Conservation (phyloP, 1,140 invertebrate genomes). For the Trialeurodes vaporariorum region DNA sequence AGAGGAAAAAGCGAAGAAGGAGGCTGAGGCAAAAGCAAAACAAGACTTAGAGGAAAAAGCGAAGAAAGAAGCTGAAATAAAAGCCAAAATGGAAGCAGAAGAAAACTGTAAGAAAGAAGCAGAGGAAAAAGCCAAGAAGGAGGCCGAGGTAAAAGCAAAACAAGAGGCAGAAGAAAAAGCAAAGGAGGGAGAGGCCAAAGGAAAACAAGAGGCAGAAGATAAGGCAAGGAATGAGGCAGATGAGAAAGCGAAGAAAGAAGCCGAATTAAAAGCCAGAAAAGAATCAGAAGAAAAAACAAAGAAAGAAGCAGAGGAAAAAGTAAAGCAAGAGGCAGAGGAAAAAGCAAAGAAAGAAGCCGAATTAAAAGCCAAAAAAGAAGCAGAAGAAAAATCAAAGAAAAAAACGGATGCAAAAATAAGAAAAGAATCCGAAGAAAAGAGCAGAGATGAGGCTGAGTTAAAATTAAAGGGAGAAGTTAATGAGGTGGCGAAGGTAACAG, state of each 20-base stretch:
- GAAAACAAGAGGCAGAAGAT: constrained; percentile 15
- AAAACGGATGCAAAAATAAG: neutral
- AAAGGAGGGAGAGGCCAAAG: constrained; percentile 33
- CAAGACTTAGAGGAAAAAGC: constrained; percentile 12
- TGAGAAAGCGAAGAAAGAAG: constrained; percentile 14
- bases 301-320: constrained; percentile 15
- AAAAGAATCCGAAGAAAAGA: constrained; percentile 6
- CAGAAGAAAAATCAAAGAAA: no score
- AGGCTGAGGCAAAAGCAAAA: constrained; percentile 16
- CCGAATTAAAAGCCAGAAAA: constrained; percentile 34
- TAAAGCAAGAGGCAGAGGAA: constrained; percentile 12
- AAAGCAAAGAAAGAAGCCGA: constrained; percentile 14
- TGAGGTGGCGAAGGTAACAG: neutral
- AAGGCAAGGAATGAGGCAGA: constrained; percentile 13
- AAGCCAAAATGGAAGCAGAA: constrained; percentile 38
- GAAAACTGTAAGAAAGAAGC: constrained; percentile 15
- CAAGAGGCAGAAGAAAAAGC: constrained; percentile 29
- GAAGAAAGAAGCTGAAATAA: constrained; percentile 8
- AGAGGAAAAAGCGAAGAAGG: constrained; percentile 16
- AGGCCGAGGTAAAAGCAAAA: constrained; percentile 12
- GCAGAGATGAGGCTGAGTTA: constrained; percentile 4
- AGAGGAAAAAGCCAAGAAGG: constrained; percentile 16
- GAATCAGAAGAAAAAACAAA: constrained; percentile 27
- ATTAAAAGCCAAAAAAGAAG: constrained; percentile 38
- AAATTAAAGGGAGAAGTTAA: constrained; percentile 4